phyloP scores from a whole-genome alignment of 2,888 invertebrate species.

The Adelphocoris suturalis region DNA sequence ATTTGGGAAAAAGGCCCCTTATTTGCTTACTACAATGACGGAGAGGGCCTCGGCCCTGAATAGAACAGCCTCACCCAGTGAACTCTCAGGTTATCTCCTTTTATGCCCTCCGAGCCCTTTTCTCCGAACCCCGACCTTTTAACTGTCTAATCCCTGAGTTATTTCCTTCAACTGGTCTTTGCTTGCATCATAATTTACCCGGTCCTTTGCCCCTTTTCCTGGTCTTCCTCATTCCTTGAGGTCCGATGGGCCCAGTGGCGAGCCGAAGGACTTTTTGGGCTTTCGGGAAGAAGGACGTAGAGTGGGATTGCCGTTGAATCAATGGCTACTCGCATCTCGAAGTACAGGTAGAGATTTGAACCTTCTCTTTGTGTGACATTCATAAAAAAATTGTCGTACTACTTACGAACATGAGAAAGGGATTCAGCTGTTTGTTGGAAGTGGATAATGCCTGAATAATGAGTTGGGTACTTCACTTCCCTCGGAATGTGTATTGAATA shows the following conservation, averaged over 20 bases:
- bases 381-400: too few species aligned
- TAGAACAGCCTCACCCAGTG: constrained; percentile 49
- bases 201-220: neutral
- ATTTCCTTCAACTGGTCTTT: constrained; percentile 64
- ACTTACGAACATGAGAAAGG: too few species aligned
- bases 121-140: constrained; percentile 61
- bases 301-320: too few species aligned
- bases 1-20: constrained; percentile 47
- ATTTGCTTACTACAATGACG: constrained; percentile 59
- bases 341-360: too few species aligned
- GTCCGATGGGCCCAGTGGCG: neutral
- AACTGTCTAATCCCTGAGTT: constrained; percentile 66
- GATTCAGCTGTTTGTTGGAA: too few species aligned
- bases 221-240: constrained; percentile 52
- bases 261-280: neutral
- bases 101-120: constrained; percentile 28
- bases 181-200: constrained; percentile 61
- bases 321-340: too few species aligned
- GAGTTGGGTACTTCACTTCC: too few species aligned
- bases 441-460: too few species aligned
- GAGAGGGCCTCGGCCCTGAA: constrained; percentile 9
- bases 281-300: too few species aligned
- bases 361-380: too few species aligned
- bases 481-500: too few species aligned
- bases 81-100: constrained; percentile 62